Evolutionary conservation across 2,797 vertebrate species (phyloP).

Genomic region (Malurus splendens): DNA sequence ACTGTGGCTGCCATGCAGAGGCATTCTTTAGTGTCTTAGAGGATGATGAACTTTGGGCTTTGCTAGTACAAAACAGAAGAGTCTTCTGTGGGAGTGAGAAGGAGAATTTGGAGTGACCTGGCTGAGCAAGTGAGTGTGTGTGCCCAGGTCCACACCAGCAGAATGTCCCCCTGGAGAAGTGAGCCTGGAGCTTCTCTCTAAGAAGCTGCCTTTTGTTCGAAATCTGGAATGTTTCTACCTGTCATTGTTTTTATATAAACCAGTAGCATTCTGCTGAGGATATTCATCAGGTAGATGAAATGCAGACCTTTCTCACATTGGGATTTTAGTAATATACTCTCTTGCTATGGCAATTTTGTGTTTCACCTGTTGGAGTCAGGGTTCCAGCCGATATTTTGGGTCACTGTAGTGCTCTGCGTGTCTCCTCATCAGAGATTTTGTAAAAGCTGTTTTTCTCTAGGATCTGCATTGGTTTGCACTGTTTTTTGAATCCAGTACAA

Average conservation of each 20-base stretch:
- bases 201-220: background rate
- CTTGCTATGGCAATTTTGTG: background rate
- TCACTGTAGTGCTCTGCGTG: background rate
- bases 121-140: background rate
- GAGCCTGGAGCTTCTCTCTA: background rate
- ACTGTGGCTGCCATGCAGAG: background rate
- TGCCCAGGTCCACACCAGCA: background rate
- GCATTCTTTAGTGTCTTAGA: background rate
- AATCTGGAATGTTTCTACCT: background rate
- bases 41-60: background rate
- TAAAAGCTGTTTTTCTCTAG: background rate
- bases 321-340: background rate
- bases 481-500: background rate
- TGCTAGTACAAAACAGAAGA: background rate
- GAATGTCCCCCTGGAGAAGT: background rate
- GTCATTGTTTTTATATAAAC: background rate
- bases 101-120: background rate
- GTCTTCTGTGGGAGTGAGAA: background rate
- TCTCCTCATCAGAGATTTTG: background rate
- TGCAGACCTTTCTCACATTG: background rate
- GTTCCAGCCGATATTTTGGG: background rate
- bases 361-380: background rate
- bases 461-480: background rate
- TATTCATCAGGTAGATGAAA: background rate
- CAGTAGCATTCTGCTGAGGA: background rate